phyloP scores from a whole-genome alignment of 2,888 invertebrate species.

The Malacosoma neustria region DNA sequence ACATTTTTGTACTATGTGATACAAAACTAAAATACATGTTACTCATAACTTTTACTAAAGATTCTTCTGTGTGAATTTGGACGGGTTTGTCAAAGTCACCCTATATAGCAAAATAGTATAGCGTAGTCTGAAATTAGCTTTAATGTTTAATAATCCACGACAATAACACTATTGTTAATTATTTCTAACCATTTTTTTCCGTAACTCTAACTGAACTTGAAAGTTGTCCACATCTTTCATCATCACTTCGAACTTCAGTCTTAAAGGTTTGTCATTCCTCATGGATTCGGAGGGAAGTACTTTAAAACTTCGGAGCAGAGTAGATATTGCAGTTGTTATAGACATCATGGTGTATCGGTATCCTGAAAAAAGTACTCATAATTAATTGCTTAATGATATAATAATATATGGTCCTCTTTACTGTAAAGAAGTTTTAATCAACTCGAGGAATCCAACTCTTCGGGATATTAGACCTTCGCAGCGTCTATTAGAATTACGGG shows the following conservation, averaged over 20 bases:
- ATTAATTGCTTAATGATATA: background rate
- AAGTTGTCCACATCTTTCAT: slow-evolving; percentile 24
- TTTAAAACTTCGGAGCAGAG: slow-evolving; percentile 21
- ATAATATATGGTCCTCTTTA: background rate
- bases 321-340: slow-evolving; percentile 26
- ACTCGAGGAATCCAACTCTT: too few relatives aligned
- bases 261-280: slow-evolving; percentile 10
- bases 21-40: too few relatives aligned
- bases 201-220: slow-evolving; percentile 17
- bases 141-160: too few relatives aligned
- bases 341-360: slow-evolving; percentile 15
- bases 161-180: too few relatives aligned
- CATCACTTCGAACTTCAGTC: slow-evolving; percentile 24
- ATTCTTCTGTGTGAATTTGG: too few relatives aligned
- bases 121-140: too few relatives aligned
- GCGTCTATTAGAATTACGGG: too few relatives aligned
- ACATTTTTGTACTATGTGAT: too few relatives aligned
- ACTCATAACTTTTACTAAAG: too few relatives aligned
- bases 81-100: too few relatives aligned
- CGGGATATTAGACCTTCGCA: too few relatives aligned
- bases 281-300: slow-evolving; percentile 10
- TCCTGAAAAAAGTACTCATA: slow-evolving; percentile 4
- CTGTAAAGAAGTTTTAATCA: background rate
- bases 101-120: too few relatives aligned
- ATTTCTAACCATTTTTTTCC: slow-evolving; percentile 1